Conservation (phyloP, 2,888 invertebrate species). For the Nephrotoma appendiculata region DNA sequence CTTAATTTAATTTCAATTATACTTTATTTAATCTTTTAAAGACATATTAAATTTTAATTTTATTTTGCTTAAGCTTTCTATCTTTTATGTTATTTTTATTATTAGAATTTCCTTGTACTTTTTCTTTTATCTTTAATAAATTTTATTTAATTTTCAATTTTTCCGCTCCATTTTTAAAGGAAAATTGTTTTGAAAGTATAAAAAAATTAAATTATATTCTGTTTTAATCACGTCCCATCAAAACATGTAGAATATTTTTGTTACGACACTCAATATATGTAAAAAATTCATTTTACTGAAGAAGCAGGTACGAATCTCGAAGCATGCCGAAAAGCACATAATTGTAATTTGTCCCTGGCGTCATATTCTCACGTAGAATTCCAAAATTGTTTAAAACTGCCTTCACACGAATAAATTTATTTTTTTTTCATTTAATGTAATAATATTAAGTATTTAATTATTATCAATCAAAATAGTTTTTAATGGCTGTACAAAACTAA, state of each 20-base stretch:
- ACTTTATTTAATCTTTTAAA: not conserved
- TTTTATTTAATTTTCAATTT: not conserved
- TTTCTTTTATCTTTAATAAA: not conserved
- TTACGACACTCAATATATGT: not conserved
- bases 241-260: not conserved
- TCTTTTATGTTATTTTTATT: not conserved
- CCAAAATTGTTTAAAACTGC: too few relatives aligned
- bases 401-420: too few relatives aligned
- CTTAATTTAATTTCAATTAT: not conserved
- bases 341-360: too few relatives aligned
- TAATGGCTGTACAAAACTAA: not conserved
- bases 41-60: not conserved
- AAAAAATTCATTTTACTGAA: not conserved
- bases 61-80: not conserved
- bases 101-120: not conserved
- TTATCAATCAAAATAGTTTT: not conserved
- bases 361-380: too few relatives aligned
- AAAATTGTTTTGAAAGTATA: not conserved
- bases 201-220: not conserved
- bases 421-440: not conserved
- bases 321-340: too few relatives aligned
- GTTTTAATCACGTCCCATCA: not conserved
- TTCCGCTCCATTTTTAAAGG: not conserved
- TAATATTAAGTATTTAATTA: not conserved
- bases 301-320: too few relatives aligned